These are phyloP conservation scores for Hyles vespertilio DNA, from an alignment of 1,140 invertebrate species.

Conservation along the genomic window DNA sequence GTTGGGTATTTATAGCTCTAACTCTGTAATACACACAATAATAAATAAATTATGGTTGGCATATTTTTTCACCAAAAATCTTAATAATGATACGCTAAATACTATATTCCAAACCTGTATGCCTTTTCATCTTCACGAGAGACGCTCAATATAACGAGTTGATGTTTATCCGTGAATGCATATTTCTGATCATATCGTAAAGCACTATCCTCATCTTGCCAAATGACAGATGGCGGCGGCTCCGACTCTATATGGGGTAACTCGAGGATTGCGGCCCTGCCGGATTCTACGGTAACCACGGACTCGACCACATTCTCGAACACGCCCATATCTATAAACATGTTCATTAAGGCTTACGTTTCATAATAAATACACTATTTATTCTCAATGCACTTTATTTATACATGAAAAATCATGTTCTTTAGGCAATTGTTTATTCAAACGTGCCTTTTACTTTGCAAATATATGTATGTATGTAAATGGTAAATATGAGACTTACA, in stretches of 20 bases:
- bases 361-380: no score
- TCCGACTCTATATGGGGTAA: conserved; percentile 89
- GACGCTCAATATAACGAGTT: conserved; percentile 88
- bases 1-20: conserved; percentile 89
- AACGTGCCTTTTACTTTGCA: no score
- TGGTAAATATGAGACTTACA: conserved; percentile 82
- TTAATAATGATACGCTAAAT: not conserved
- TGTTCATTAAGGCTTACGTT: not conserved
- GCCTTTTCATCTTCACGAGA: conserved; percentile 82
- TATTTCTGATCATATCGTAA: conserved; percentile 88
- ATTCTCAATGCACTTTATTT: no score
- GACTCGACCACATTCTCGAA: conserved; percentile 84
- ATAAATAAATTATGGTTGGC: not conserved
- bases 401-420: no score
- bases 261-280: conserved; percentile 87
- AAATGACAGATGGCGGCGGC: conserved; percentile 88
- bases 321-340: conserved; percentile 85
- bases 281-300: conserved; percentile 82
- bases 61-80: not conserved
- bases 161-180: conserved; percentile 82
- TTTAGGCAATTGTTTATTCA: no score
- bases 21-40: conserved; percentile 77
- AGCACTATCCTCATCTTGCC: conserved; percentile 85
- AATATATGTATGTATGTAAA: not conserved
- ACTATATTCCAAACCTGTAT: conserved; percentile 78